A percentile compares a stretch with the other conserved stretches of the same genome.
These are phyloP conservation scores for Mormyrus iriodes DNA, from an alignment of 2,113 vertebrate genomes.

Conservation along the genomic window DNA sequence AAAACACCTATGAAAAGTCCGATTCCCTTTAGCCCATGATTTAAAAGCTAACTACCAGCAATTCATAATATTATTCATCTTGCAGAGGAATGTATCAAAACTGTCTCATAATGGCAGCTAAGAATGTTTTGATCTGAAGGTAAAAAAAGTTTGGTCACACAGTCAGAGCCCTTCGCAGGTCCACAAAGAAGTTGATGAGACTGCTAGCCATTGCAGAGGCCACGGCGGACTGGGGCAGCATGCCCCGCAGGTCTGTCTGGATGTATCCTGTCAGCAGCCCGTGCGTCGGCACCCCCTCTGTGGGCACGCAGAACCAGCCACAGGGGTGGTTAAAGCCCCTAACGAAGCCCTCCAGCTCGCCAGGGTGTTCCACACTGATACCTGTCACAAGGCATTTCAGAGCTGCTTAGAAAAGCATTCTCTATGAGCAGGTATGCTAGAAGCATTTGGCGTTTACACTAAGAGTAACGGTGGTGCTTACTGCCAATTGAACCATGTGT, in stretches of 20 bases:
- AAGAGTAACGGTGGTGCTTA: not conserved
- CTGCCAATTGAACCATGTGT: not conserved
- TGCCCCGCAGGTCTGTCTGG: slow-evolving; percentile 75
- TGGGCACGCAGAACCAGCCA: slow-evolving; percentile 76
- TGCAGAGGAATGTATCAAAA: not conserved
- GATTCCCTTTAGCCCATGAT: not conserved
- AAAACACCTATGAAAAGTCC: not conserved
- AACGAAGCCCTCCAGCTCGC: slow-evolving; percentile 60
- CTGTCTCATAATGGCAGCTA: not conserved
- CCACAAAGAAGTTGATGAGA: slow-evolving; percentile 66
- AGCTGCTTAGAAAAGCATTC: not conserved
- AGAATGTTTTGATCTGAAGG: slow-evolving; percentile 33
- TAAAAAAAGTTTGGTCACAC: slow-evolving; percentile 2
- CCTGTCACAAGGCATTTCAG: slow-evolving; percentile 47
- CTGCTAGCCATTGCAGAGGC: slow-evolving; percentile 74
- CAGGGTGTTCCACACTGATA: slow-evolving; percentile 64
- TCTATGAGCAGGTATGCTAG: not conserved
- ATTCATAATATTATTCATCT: not conserved
- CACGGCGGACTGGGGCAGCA: slow-evolving; percentile 71
- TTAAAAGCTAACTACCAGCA: not conserved
- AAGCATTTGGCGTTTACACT: not conserved
- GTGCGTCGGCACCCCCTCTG: slow-evolving; percentile 42
- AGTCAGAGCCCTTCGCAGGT: slow-evolving; percentile 65
- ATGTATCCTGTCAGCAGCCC: slow-evolving; percentile 77
- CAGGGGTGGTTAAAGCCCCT: slow-evolving; percentile 78